A percentile compares a stretch with the other conserved stretches of the same genome.
phyloP scores from a whole-genome alignment of 2,797 vertebrate species.

The Decapterus maruadsi region DNA sequence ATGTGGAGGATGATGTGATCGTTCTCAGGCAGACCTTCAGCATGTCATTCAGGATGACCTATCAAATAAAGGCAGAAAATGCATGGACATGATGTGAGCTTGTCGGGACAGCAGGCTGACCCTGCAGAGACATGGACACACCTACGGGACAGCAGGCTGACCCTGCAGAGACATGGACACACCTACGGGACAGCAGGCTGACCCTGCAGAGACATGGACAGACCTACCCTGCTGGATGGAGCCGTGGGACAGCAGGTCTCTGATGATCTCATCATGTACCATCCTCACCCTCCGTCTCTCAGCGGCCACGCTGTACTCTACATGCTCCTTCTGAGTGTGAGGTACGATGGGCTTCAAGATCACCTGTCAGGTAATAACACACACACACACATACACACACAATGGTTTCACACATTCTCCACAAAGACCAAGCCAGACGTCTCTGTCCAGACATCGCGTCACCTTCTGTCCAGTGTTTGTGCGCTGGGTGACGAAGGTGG shows the following conservation, averaged over 20 bases:
- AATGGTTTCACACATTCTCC: not conserved
- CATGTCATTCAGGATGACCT: too few relatives aligned
- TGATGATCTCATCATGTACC: slow-evolving; percentile 92
- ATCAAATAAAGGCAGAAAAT: too few relatives aligned
- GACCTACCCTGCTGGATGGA: slow-evolving; percentile 79
- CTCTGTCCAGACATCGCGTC: not conserved
- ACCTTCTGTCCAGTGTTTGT: slow-evolving; percentile 86
- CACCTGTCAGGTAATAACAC: slow-evolving; percentile 80
- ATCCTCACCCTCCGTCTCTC: slow-evolving; percentile 94
- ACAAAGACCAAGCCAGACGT: not conserved
- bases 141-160: too few relatives aligned
- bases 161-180: too few relatives aligned
- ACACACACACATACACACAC: too few relatives aligned
- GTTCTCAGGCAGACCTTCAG: too few relatives aligned
- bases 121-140: too few relatives aligned
- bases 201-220: too few relatives aligned
- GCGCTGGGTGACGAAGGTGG: slow-evolving; percentile 93
- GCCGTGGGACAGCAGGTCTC: slow-evolving; percentile 87
- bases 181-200: too few relatives aligned
- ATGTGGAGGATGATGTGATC: too few relatives aligned
- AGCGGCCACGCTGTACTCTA: slow-evolving; percentile 91
- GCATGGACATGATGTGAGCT: too few relatives aligned
- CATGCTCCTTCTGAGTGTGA: slow-evolving; percentile 88
- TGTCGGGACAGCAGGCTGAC: too few relatives aligned
- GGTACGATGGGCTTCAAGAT: slow-evolving; percentile 86